Base-by-base conservation (phyloP, 1,140 invertebrate genomes). In the Drosophila pandora region DNA sequence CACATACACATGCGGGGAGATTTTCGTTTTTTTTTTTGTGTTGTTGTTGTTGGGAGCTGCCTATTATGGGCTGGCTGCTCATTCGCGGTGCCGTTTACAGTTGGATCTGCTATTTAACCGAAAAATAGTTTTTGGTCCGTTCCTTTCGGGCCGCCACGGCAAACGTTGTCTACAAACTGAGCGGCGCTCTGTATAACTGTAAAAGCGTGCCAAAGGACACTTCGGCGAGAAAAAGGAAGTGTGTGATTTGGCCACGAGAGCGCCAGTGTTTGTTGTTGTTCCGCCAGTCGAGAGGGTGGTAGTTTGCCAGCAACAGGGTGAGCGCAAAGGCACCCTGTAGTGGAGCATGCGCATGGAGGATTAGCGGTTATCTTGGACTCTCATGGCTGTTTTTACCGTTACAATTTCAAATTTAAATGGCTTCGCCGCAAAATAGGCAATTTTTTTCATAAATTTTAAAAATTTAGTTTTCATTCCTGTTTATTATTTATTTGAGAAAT, bases 111-210 rank as follows among this genome's bases (percentile, higher is more conserved):
- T 68, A n/a, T 48, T 45, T 55, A 54, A 48, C 75, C 50, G 25
- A 28, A 57, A 32, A 58, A 58, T 71, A 70, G 34, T 58, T 41
- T 57, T 50, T 53, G 54, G 60, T 81, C 74, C 74, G 74, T 65
- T 74, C 64, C 69, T 55, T 65, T 61, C 69, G 58, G 55, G 56
- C 64, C 54, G 58, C 52, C 58, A 75, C 59, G 67, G 55, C 61
- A 67, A 75, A 78, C 61, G 65, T 63, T 63, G 77, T 85, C 74
- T 61, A 74, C 63, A 68, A 80, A 81, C 79, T 72, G 56, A 83
- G 60, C 41, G 39, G 54, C 57, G 70, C 78, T 69, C 73, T 74
- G 61, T 58, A 64, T 64, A 64, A 64, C 41, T 64, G 61, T 58
- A 48, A 50, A 67, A 67, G 57, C 63, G 8, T 52, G 39, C 64